Evolutionary conservation across 2,888 invertebrate species (phyloP).

Genomic region (Acrobeloides nanus): DNA sequence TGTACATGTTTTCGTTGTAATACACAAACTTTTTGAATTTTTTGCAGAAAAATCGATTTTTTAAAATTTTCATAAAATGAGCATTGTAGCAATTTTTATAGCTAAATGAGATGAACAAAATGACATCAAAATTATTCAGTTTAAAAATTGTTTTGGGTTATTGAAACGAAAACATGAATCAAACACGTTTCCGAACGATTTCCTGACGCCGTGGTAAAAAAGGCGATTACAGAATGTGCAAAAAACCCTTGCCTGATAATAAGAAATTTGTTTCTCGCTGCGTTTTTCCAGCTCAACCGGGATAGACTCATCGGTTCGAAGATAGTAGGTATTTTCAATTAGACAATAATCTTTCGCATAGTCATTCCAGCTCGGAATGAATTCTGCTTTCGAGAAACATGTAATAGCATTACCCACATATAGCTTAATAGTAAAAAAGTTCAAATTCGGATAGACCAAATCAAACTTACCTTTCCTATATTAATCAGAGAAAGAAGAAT

Average conservation of each 20-base stretch:
- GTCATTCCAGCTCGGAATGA: slow-evolving; percentile 55
- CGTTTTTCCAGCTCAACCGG: slow-evolving; percentile 21
- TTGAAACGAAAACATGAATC: too few species aligned
- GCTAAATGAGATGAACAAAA: slow-evolving; percentile 7
- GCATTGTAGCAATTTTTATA: too few species aligned
- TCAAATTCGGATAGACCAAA: background rate
- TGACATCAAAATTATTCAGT: background rate
- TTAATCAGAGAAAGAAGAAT: slow-evolving; percentile 29
- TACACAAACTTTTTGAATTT: too few species aligned
- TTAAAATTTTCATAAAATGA: too few species aligned
- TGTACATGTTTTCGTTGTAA: too few species aligned
- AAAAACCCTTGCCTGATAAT: slow-evolving; percentile 23
- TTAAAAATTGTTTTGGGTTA: too few species aligned
- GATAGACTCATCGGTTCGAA: slow-evolving; percentile 33
- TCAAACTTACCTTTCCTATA: slow-evolving; percentile 26
- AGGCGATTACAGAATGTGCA: too few species aligned
- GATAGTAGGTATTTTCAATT: slow-evolving; percentile 57
- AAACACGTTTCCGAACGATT: too few species aligned
- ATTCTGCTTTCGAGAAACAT: slow-evolving; percentile 51
- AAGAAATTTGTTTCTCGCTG: slow-evolving; percentile 21
- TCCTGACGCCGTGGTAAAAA: too few species aligned
- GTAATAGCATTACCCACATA: slow-evolving; percentile 41
- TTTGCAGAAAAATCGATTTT: too few species aligned
- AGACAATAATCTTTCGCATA: slow-evolving; percentile 59
- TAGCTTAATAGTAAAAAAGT: slow-evolving; percentile 18